phyloP scores from a whole-genome alignment of 2,888 invertebrate genomes.

The Clivina fossor region DNA sequence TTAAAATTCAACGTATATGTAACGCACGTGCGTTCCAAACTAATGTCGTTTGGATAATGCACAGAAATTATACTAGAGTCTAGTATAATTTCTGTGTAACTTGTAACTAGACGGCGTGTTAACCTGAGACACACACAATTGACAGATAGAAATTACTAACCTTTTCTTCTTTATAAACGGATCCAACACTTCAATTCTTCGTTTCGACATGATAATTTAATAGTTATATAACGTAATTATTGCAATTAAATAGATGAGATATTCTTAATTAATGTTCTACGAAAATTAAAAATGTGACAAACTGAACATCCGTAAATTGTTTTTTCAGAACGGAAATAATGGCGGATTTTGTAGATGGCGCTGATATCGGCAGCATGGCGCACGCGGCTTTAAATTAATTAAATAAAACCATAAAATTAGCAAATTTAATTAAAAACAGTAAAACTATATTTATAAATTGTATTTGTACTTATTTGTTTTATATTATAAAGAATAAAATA shows the following conservation, averaged over 20 bases:
- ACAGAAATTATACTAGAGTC: not conserved
- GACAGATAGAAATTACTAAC: slow-evolving; percentile 55
- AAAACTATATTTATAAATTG: too few relatives aligned
- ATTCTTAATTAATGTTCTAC: slow-evolving; percentile 15
- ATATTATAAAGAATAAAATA: too few relatives aligned
- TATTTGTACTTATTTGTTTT: too few relatives aligned
- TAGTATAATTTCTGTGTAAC: too few relatives aligned
- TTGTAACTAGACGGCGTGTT: too few relatives aligned
- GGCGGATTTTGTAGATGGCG: slow-evolving; percentile 7
- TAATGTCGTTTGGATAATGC: too few relatives aligned
- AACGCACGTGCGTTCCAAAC: too few relatives aligned
- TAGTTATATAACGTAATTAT: slow-evolving; percentile 12
- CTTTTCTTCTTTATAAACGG: slow-evolving; percentile 77
- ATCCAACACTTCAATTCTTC: slow-evolving; percentile 84
- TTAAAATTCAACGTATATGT: too few relatives aligned
- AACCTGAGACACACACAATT: too few relatives aligned
- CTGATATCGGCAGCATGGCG: not conserved
- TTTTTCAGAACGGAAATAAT: slow-evolving; percentile 30
- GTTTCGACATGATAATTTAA: slow-evolving; percentile 68
- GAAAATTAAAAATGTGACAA: slow-evolving; percentile 31
- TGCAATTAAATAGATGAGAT: slow-evolving; percentile 6
- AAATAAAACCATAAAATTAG: too few relatives aligned
- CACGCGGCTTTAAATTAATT: too few relatives aligned
- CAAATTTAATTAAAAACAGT: too few relatives aligned
- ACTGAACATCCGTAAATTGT: slow-evolving; percentile 23